These are phyloP conservation scores for Adrianichthys oophorus DNA, from an alignment of 2,797 vertebrate genomes.

Conservation along the genomic window DNA sequence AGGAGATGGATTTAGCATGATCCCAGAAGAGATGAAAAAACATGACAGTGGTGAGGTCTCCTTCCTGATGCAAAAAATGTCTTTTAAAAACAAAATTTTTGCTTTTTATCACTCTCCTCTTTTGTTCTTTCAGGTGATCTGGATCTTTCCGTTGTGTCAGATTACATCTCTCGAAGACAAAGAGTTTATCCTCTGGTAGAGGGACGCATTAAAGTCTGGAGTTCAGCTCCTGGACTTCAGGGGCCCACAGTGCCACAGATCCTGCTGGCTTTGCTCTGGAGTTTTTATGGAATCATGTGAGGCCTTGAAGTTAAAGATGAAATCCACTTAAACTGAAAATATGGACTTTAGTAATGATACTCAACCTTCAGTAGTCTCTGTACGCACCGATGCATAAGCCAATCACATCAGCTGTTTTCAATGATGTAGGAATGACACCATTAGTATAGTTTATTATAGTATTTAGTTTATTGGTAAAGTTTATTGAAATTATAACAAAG, in stretches of 20 bases:
- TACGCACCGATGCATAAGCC: no score
- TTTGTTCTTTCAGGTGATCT: conserved; percentile 77
- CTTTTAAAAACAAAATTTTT: neutral
- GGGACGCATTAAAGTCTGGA: conserved; percentile 84
- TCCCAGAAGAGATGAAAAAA: conserved; percentile 78
- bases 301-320: no score
- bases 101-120: neutral
- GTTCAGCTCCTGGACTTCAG: conserved; percentile 24
- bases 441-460: no score
- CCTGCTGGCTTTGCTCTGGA: conserved; percentile 45
- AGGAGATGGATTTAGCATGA: conserved; percentile 86
- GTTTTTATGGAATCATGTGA: conserved; percentile 18
- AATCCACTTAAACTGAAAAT: no score
- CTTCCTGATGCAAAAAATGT: neutral
- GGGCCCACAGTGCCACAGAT: neutral
- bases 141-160: conserved; percentile 82
- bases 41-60: conserved; percentile 84
- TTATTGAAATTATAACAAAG: no score
- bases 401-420: no score
- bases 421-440: no score
- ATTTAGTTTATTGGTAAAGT: no score
- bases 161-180: conserved; percentile 80
- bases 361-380: no score
- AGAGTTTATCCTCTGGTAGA: conserved; percentile 85
- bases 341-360: no score